phyloP scores from a whole-genome alignment of 1,140 invertebrate species.

The Sycophaga agraensis region DNA sequence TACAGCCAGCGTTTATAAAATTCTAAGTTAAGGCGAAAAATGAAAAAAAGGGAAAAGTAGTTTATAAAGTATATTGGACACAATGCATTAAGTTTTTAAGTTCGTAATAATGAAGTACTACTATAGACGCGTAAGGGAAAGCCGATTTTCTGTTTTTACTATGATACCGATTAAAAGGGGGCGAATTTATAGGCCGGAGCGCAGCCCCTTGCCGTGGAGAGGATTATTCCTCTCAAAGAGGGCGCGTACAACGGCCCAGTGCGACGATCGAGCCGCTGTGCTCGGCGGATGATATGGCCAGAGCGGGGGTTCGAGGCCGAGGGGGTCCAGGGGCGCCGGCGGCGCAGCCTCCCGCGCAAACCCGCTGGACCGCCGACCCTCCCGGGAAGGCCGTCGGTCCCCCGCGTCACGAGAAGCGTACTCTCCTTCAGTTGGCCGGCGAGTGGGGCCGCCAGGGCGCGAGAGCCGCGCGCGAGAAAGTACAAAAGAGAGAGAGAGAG shows the following conservation, averaged over 20 bases:
- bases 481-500: too few species aligned
- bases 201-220: slow-evolving; percentile 4
- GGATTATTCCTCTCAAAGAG: background rate
- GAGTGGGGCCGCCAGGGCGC: too few species aligned
- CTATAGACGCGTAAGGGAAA: background rate
- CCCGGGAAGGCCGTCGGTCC: too few species aligned
- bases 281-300: too few species aligned
- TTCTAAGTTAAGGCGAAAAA: too few species aligned
- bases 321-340: too few species aligned
- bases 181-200: background rate
- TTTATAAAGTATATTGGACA: background rate
- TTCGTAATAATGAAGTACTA: slow-evolving; percentile 1
- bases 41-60: background rate
- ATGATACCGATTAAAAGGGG: background rate
- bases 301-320: too few species aligned
- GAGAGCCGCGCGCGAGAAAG: slow-evolving; percentile 3
- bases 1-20: slow-evolving; percentile 1
- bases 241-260: slow-evolving; percentile 15
- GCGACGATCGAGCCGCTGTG: slow-evolving; percentile 1
- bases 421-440: background rate
- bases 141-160: slow-evolving; percentile 11
- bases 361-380: too few species aligned
- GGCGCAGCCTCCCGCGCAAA: background rate
- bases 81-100: slow-evolving; percentile 20
- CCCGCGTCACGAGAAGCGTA: background rate